Evolutionary conservation across 2,797 vertebrate species (phyloP).

Genomic region (Loriculus beryllinus): DNA sequence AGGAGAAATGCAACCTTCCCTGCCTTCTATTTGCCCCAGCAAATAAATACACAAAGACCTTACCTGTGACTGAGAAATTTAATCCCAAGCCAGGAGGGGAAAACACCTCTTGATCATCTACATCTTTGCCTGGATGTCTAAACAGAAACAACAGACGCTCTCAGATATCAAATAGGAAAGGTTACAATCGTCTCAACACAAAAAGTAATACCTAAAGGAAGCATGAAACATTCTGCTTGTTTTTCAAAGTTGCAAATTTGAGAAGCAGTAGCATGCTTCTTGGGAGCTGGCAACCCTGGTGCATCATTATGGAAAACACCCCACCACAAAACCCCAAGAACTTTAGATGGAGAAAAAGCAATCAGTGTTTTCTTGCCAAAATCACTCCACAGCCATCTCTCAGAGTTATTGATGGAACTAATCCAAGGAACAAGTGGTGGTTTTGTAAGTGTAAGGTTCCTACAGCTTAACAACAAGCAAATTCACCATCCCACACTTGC

Average conservation of each 20-base stretch:
- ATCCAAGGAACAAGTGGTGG: not conserved
- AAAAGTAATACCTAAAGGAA: not conserved
- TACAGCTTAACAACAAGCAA: not conserved
- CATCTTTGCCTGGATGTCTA: not conserved
- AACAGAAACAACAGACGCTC: not conserved
- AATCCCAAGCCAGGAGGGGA: not conserved
- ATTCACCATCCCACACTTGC: not conserved
- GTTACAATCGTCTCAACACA: not conserved
- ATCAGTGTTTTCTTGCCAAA: not conserved
- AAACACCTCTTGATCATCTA: not conserved
- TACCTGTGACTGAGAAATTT: not conserved
- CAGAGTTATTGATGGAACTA: not conserved
- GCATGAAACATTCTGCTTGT: not conserved
- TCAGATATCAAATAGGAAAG: not conserved
- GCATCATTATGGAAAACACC: not conserved
- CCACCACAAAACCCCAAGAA: not conserved
- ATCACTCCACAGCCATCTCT: not conserved
- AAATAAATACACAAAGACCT: not conserved
- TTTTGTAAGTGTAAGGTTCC: not conserved
- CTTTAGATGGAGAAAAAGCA: not conserved
- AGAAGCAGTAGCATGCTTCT: not conserved
- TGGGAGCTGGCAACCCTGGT: not conserved
- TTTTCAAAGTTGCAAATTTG: not conserved
- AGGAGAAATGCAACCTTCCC: not conserved
- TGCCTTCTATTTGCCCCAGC: not conserved